Evolutionary conservation across 2,888 invertebrate species (phyloP).

Genomic region (Mimumesa dahlbomi): DNA sequence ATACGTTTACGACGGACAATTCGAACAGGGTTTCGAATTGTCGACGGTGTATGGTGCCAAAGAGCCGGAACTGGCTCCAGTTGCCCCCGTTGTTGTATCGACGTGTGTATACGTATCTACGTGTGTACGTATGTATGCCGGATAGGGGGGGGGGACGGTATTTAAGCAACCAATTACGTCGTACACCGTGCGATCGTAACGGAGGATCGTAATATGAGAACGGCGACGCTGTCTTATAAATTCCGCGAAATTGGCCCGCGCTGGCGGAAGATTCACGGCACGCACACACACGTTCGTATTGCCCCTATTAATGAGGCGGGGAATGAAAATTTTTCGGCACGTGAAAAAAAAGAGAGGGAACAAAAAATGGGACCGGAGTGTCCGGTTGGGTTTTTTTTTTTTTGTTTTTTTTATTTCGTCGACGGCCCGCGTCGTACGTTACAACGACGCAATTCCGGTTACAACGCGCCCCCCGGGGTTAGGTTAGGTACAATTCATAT

Average conservation of each 20-base stretch:
- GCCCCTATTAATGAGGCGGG: conserved; percentile 38
- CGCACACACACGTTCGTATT: no score
- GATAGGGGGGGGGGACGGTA: no score
- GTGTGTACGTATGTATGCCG: conserved; percentile 12
- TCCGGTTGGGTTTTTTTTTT: no score
- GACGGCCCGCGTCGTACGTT: no score
- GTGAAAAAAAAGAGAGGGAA: conserved; percentile 24
- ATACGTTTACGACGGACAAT: conserved; percentile 53
- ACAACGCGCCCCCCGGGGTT: no score
- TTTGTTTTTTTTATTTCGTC: no score
- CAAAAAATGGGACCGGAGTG: no score
- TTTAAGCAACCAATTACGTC: conserved; percentile 71
- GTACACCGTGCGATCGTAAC: conserved; percentile 57
- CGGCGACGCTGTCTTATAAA: conserved; percentile 64
- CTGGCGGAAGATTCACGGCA: conserved; percentile 46
- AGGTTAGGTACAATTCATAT: not conserved
- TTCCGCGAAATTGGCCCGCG: conserved; percentile 68
- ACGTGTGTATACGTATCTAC: conserved; percentile 23
- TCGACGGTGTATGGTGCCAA: conserved; percentile 42
- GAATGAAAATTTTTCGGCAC: conserved; percentile 50
- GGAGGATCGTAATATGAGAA: conserved; percentile 53
- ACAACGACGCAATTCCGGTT: no score
- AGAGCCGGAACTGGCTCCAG: conserved; percentile 28
- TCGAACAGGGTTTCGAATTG: conserved; percentile 46
- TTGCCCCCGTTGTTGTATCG: conserved; percentile 15